A percentile compares a stretch with the other conserved stretches of the same genome.
phyloP scores from a whole-genome alignment of 2,797 vertebrate genomes.

The Gymnopithys bicolor region DNA sequence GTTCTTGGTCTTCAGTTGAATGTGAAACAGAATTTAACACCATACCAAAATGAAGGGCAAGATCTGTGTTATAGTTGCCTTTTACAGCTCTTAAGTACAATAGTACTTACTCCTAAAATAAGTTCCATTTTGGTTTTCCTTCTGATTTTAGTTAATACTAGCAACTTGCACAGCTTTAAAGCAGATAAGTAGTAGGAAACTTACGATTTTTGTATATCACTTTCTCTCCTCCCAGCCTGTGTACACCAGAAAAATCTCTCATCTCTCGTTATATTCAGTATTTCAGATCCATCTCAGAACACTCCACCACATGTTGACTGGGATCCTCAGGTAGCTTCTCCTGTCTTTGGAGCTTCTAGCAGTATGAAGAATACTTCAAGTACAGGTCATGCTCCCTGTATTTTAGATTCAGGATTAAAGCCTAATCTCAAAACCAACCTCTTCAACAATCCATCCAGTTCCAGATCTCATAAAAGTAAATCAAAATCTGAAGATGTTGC shows the following conservation, averaged over 20 bases:
- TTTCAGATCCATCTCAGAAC: constrained; percentile 70
- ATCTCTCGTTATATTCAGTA: constrained; percentile 67
- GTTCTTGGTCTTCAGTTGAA: background rate
- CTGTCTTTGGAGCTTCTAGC: constrained; percentile 77
- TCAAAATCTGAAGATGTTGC: constrained; percentile 77
- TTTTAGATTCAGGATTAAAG: constrained; percentile 74
- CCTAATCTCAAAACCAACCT: constrained; percentile 61
- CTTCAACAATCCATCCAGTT: constrained; percentile 61
- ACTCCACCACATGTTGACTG: constrained; percentile 62
- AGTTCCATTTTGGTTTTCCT: background rate
- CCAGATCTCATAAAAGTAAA: constrained; percentile 71
- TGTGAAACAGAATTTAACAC: background rate
- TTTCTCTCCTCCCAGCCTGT: background rate
- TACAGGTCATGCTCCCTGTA: constrained; percentile 75
- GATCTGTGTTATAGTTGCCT: background rate
- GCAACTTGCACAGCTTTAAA: background rate
- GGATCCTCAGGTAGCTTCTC: constrained; percentile 69
- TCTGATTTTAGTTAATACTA: background rate
- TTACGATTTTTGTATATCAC: rapidly evolving
- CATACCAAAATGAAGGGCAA: background rate
- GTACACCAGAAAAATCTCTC: background rate
- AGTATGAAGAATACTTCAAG: constrained; percentile 72
- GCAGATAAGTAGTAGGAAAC: background rate
- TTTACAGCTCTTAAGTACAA: background rate
- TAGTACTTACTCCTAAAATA: background rate